A percentile compares a stretch with the other conserved stretches of the same genome.
phyloP scores from a whole-genome alignment of 2,888 invertebrate genomes.

The Quadriops clusia region DNA sequence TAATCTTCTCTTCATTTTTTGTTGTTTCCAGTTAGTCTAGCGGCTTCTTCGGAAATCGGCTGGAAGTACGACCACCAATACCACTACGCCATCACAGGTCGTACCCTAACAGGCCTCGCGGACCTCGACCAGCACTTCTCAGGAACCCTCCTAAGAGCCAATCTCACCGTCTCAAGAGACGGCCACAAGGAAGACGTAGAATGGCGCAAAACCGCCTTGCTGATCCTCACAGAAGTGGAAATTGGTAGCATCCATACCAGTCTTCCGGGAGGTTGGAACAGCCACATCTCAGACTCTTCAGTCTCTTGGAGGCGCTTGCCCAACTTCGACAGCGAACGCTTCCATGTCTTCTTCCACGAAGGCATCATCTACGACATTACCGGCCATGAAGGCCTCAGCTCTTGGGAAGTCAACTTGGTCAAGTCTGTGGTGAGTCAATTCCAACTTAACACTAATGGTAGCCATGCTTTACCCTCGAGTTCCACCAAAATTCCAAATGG shows the following conservation, averaged over 20 bases:
- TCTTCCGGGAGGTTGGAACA: constrained; percentile 40
- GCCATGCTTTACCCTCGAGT: constrained; percentile 40
- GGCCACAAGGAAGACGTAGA: too few species aligned
- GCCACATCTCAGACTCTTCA: constrained; percentile 37
- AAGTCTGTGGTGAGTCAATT: constrained; percentile 58
- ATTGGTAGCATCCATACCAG: constrained; percentile 39
- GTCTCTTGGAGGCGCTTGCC: constrained; percentile 44
- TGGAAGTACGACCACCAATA: constrained; percentile 50
- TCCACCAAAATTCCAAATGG: constrained; percentile 36
- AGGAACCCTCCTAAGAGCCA: constrained; percentile 44
- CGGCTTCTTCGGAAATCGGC: constrained; percentile 32
- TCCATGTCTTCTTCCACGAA: constrained; percentile 48
- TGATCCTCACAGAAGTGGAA: constrained; percentile 39
- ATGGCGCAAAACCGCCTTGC: constrained; percentile 39
- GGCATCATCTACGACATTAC: constrained; percentile 48
- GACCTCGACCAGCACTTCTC: constrained; percentile 43
- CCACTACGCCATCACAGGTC: constrained; percentile 43
- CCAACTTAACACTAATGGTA: constrained; percentile 52
- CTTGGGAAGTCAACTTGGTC: constrained; percentile 56
- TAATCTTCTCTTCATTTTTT: neutral
- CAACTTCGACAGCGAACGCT: constrained; percentile 44
- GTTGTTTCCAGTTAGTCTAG: constrained; percentile 28
- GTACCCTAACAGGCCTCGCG: constrained; percentile 47
- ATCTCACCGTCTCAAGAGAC: constrained; percentile 44
- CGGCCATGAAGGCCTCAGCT: constrained; percentile 42